Base-by-base conservation (phyloP, 1,140 invertebrate species). In the Laupala kohalensis region DNA sequence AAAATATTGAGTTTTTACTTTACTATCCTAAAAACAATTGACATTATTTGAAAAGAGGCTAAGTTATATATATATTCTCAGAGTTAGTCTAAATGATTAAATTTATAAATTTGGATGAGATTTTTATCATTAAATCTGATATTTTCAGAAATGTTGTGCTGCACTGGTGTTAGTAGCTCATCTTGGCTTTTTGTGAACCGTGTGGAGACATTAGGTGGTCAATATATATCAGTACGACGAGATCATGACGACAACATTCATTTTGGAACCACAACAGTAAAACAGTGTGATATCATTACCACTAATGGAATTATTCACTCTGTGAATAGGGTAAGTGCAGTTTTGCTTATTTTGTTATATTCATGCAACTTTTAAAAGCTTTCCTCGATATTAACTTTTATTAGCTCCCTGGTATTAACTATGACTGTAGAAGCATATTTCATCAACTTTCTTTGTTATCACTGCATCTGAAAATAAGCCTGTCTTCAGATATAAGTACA, bases 281-380 rank as follows among this genome's bases (percentile, higher is more conserved):
- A 81, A 23, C 82, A 84, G 74, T 88, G 86, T 77, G 86, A 87
- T 78, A 78, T 83, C 66, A 78, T 86, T 70, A 84, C 85, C 65
- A 82, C 80, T 15, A 88, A 88, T 77, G 86, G 87, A 64, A 82
- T 88, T 30, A 75, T 88, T 4, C 86, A 88, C 75, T 83, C 84
- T 65, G 82, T 87, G 67, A 86, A 87, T 76, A 80, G 81, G 74
- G 81, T 85, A 63, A 79, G 70, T 24, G 27, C 19, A 9, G 37
- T 19, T 62, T 62, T 62, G 5, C 9, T 23, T 19, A 65, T 23
- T 65, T 9, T 19, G 9, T 9, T 62, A 62, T 62, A 9, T 62
- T 62, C 9, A 62, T 9, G 37, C 37, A 12, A 12, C 6, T 19
- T 12, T 12, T 62, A 19, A 62, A 62, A 62, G 37, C 37, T 62